phyloP scores from a whole-genome alignment of 2,113 vertebrate genomes.

The Ardeotis arabs region DNA sequence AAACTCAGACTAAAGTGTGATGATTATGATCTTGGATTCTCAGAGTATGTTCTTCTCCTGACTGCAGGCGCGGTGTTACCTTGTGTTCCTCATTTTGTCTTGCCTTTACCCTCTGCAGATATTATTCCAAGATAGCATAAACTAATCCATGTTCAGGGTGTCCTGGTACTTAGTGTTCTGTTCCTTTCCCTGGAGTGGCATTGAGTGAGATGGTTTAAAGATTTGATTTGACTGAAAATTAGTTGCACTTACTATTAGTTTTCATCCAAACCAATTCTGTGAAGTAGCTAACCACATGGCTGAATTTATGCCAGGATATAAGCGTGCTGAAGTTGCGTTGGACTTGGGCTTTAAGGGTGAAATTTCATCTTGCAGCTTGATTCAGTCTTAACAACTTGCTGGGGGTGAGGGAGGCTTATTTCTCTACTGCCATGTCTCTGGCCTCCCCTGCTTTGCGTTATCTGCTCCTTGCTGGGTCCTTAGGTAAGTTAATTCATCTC shows the following conservation, averaged over 20 bases:
- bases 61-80: background rate
- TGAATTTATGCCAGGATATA: background rate
- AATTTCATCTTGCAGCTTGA: background rate
- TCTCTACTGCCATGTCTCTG: background rate
- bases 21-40: background rate
- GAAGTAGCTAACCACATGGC: background rate
- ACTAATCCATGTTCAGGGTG: background rate
- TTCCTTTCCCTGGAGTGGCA: background rate
- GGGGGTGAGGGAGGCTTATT: background rate
- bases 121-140: background rate
- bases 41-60: background rate
- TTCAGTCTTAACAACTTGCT: background rate
- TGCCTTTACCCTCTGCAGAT: background rate
- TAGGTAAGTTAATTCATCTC: background rate
- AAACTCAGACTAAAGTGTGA: background rate
- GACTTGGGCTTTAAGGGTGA: background rate
- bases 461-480: background rate
- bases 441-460: background rate
- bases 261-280: background rate
- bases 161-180: background rate
- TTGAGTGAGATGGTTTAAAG: background rate
- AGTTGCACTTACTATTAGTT: background rate
- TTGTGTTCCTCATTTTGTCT: background rate
- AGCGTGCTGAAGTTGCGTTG: background rate
- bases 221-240: background rate